Conservation (phyloP, 2,797 vertebrate genomes). For the Ceryle rudis region DNA sequence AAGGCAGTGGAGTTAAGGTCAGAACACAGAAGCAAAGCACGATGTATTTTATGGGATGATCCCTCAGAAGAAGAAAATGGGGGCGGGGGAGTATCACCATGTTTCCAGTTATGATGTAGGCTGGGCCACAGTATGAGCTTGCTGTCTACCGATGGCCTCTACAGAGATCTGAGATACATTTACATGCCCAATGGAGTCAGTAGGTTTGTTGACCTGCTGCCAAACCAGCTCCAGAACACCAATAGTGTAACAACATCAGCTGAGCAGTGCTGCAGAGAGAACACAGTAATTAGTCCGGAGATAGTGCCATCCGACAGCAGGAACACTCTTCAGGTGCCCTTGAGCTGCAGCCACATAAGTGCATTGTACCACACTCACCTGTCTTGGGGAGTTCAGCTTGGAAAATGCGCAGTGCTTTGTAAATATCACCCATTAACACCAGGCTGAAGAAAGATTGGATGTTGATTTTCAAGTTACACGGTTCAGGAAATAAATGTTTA, state of each 20-base stretch:
- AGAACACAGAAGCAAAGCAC: neutral
- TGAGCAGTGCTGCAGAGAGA: neutral
- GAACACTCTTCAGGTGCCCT: neutral
- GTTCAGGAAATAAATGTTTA: neutral
- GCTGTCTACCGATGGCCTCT: neutral
- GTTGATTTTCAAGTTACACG: neutral
- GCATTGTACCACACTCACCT: neutral
- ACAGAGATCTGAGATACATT: neutral
- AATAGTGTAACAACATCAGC: neutral
- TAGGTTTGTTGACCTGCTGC: neutral
- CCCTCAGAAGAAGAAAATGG: neutral
- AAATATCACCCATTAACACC: neutral
- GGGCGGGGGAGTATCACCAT: too few relatives aligned
- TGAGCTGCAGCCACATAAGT: neutral
- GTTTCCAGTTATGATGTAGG: neutral
- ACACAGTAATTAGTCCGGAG: neutral
- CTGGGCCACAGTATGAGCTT: neutral
- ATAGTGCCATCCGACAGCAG: neutral
- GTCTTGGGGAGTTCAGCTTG: neutral
- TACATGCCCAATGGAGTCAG: fast-evolving
- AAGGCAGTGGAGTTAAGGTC: neutral
- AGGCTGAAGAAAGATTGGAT: neutral
- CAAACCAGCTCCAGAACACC: neutral
- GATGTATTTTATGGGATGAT: neutral
- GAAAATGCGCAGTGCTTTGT: neutral